Base-by-base conservation (phyloP, 1,140 invertebrate genomes). In the Vollenhovia emeryi region DNA sequence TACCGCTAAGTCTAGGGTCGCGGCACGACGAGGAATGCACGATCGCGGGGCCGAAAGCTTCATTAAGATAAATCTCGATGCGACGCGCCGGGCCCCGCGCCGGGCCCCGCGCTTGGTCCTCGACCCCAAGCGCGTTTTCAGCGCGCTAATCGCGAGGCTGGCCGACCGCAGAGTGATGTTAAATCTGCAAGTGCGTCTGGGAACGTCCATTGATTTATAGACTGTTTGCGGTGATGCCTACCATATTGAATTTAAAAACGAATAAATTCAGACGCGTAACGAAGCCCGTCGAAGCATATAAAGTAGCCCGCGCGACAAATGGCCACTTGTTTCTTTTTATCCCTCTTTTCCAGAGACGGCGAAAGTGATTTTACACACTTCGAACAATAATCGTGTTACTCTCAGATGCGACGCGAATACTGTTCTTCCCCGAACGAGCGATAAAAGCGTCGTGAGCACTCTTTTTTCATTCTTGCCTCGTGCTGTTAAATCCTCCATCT, bases 181-280 rank as follows among this genome's bases (percentile, higher is more conserved):
- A 82, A 87, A 86, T 43, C 62, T 62, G 69, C 62, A 86, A 83
- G 21, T 86, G 48, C 62, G 84, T 60, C 59, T 83, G 86, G 43
- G 69, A 86, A 84, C 68, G 71, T 33, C n/a, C 45, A 62, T 50
- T 87, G 86, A 87, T 87, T 86, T 87, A 87, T 86, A 57, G 62
- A 83, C 84, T 78, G 71, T 80, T 83, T 87, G 84, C 45, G 84
- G 86, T 55, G 62, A 83, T 83, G 84, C 24, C 48, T 68, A 48
- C 69, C 57, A 52, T 64, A 84, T 86, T 86, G 68, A 86, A 86
- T 86, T 86, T 84, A 74, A 74, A 66, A 73, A 50, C 59, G 24
- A 83, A 86, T 76, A 87, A 85, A 87, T 84, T 75, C 36, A 27
- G 15, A 3, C 36, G 57, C 30, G 52, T 74, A 83, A 55, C 55